These are phyloP conservation scores for Toxonevra muliebris DNA, from an alignment of 2,888 invertebrate species.

Conservation along the genomic window DNA sequence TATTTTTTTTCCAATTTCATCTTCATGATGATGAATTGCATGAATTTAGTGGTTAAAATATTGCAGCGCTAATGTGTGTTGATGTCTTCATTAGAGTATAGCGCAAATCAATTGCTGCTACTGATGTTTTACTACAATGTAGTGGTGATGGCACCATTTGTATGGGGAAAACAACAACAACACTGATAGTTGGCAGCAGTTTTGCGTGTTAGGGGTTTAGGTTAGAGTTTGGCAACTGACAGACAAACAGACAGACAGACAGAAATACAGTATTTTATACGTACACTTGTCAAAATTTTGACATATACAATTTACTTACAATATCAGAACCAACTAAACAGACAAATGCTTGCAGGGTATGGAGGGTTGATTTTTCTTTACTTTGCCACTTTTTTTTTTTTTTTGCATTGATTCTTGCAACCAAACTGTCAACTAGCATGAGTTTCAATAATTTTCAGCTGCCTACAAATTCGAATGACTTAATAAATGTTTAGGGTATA, in stretches of 20 bases:
- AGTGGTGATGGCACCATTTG: slow-evolving; percentile 38
- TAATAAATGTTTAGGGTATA: slow-evolving; percentile 30
- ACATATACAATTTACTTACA: slow-evolving; percentile 22
- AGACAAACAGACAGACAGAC: slow-evolving; percentile 6
- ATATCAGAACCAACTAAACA: too few species aligned
- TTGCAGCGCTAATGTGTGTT: slow-evolving; percentile 19
- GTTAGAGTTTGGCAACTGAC: background rate
- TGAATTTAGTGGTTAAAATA: slow-evolving; percentile 16
- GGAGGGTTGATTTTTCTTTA: background rate
- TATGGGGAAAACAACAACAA: too few species aligned
- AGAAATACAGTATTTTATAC: background rate
- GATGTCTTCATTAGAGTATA: slow-evolving; percentile 37
- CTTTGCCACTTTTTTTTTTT: slow-evolving; percentile 12
- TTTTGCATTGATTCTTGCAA: slow-evolving; percentile 31
- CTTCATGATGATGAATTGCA: slow-evolving; percentile 36
- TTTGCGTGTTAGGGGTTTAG: too few species aligned
- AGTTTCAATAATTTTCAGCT: slow-evolving; percentile 38
- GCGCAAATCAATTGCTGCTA: slow-evolving; percentile 38
- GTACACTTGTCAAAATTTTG: slow-evolving; percentile 15
- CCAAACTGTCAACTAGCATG: slow-evolving; percentile 39
- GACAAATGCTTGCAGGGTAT: background rate
- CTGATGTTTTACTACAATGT: slow-evolving; percentile 9
- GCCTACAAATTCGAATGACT: slow-evolving; percentile 32
- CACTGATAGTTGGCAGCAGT: background rate
- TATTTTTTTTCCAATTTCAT: slow-evolving; percentile 1